These are phyloP conservation scores for Python bivittatus DNA, from an alignment of 2,113 vertebrate genomes.

Conservation along the genomic window DNA sequence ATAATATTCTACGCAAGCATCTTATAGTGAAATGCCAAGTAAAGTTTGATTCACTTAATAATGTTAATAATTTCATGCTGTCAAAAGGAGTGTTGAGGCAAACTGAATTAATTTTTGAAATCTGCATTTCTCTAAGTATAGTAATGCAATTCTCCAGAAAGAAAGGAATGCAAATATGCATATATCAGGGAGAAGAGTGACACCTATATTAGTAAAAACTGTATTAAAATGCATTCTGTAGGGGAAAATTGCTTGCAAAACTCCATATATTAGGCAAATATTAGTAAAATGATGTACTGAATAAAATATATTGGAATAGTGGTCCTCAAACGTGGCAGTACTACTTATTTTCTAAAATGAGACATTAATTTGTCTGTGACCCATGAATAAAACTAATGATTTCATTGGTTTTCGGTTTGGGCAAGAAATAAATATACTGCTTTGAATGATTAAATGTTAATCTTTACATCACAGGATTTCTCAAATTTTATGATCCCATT, in stretches of 20 bases:
- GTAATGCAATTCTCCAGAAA: not conserved
- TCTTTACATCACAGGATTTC: not conserved
- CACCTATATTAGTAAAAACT: not conserved
- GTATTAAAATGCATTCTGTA: not conserved
- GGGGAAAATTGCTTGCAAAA: not conserved
- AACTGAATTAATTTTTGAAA: not conserved
- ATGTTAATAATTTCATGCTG: not conserved
- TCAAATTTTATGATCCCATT: not conserved
- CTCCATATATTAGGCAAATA: not conserved
- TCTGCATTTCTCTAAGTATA: not conserved
- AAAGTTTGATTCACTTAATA: not conserved
- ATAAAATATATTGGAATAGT: not conserved
- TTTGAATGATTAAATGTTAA: not conserved
- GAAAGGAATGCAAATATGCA: not conserved
- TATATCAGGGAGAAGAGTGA: not conserved
- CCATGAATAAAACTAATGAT: not conserved
- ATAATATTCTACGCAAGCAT: not conserved
- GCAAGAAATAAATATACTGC: not conserved
- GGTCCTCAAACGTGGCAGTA: not conserved
- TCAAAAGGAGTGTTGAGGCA: not conserved
- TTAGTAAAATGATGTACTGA: not conserved
- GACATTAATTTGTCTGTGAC: not conserved
- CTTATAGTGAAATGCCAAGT: not conserved
- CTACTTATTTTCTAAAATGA: not conserved
- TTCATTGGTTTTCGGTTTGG: not conserved